Evolutionary conservation across 2,797 vertebrate species (phyloP).

Genomic region (Eutrigla gurnardus): DNA sequence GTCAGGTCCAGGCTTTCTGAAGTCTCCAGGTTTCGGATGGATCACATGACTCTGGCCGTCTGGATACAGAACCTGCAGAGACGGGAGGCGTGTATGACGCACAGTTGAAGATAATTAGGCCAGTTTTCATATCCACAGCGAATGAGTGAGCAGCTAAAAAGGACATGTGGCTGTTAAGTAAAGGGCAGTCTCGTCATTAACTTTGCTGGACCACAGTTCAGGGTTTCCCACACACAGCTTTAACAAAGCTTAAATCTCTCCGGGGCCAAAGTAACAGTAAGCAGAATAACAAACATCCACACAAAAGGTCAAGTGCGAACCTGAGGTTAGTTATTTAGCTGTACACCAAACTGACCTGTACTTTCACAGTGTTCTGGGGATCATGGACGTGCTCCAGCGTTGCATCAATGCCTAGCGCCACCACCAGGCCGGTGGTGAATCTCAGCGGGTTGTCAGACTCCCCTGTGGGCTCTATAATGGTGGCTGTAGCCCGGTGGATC

Average conservation of each 20-base stretch:
- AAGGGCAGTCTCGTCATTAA: not conserved
- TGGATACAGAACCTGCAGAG: conserved; percentile 91
- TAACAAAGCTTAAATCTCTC: not conserved
- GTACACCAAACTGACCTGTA: conserved; percentile 86
- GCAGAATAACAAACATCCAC: not conserved
- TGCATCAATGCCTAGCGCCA: conserved; percentile 94
- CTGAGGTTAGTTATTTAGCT: not conserved
- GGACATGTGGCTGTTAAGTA: not conserved
- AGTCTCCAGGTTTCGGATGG: conserved; percentile 95
- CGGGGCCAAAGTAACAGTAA: not conserved
- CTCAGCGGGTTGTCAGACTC: conserved; percentile 96
- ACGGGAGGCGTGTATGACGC: not conserved
- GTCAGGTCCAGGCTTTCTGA: conserved; percentile 92
- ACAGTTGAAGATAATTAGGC: not conserved
- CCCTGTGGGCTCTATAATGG: conserved; percentile 94
- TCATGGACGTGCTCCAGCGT: conserved; percentile 94
- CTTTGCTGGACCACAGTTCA: not conserved
- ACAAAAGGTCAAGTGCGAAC: not conserved
- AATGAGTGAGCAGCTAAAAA: not conserved
- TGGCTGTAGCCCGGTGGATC: conserved; percentile 92
- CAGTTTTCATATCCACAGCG: not conserved
- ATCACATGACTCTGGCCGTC: conserved; percentile 96
- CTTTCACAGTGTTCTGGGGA: conserved; percentile 92
- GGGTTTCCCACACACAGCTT: not conserved
- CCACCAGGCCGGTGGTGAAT: conserved; percentile 94